Conservation (phyloP, 2,888 invertebrate genomes). For the Scaptomyza caliginosa region DNA sequence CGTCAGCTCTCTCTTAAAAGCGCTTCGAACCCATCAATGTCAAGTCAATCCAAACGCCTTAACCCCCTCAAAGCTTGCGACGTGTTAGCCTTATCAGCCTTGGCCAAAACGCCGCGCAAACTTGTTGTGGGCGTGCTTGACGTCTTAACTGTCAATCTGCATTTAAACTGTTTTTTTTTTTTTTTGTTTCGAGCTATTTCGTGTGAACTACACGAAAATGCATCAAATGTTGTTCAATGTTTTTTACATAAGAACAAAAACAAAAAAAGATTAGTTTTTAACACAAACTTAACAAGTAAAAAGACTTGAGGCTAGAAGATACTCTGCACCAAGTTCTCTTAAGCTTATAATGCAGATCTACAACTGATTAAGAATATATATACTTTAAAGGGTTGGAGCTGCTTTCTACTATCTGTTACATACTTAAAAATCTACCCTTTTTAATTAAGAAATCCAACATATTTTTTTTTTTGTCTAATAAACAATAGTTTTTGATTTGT, state of each 20-base stretch:
- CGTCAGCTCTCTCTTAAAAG: conserved; percentile 17
- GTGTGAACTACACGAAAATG: background rate
- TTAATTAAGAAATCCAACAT: background rate
- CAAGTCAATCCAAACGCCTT: conserved; percentile 1
- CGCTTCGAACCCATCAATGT: conserved; percentile 35
- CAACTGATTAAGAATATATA: no score
- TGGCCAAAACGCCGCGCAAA: conserved; percentile 8
- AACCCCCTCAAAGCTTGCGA: conserved; percentile 1
- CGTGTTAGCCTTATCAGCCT: conserved; percentile 38
- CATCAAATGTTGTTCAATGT: background rate
- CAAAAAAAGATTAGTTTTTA: no score
- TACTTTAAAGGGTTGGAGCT: no score
- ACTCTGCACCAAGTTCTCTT: no score
- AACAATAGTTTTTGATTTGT: conserved; percentile 66
- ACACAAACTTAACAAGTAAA: no score
- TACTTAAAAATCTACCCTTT: no score
- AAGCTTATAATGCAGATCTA: no score
- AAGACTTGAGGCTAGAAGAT: no score
- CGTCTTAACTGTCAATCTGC: conserved; percentile 16
- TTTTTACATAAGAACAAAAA: no score
- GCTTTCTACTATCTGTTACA: no score
- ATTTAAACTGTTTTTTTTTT: conserved; percentile 11
- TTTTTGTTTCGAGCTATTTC: background rate
- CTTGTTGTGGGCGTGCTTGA: conserved; percentile 43
- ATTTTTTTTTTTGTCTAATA: conserved; percentile 66